A percentile compares a stretch with the other conserved stretches of the same genome.
Conservation (phyloP, 2,888 invertebrate species). For the Idaea biselata region DNA sequence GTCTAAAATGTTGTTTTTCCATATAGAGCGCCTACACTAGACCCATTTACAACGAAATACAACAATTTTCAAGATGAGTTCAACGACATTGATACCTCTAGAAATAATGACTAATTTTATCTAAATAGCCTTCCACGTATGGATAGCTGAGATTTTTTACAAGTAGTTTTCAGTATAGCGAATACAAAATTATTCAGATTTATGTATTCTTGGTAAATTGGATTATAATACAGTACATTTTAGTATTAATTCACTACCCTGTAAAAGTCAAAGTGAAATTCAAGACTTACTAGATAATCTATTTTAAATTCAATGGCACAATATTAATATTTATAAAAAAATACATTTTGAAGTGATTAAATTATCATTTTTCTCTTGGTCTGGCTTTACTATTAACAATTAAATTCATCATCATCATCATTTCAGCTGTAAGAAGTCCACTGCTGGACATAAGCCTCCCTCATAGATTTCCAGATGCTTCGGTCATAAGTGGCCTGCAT, state of each 20-base stretch:
- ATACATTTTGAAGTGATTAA: constrained; percentile 3
- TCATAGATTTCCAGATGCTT: no score
- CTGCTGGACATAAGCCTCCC: no score
- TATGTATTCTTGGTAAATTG: background rate
- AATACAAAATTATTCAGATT: background rate
- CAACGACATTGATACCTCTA: constrained; percentile 42
- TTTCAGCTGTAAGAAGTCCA: no score
- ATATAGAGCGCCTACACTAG: constrained; percentile 44
- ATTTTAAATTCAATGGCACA: constrained; percentile 39
- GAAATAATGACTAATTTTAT: constrained; percentile 23
- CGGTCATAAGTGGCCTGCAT: no score
- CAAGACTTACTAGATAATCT: background rate
- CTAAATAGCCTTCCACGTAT: constrained; percentile 9
- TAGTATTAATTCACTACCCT: background rate
- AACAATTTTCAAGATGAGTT: constrained; percentile 40
- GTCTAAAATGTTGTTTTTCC: constrained; percentile 21
- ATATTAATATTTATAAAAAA: constrained; percentile 23
- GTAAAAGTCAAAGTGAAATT: background rate
- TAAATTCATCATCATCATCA: constrained; percentile 21
- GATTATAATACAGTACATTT: background rate
- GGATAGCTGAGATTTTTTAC: background rate
- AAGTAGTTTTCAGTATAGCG: background rate
- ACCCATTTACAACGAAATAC: constrained; percentile 37
- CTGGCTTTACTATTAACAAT: constrained; percentile 11
- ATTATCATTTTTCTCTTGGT: constrained; percentile 16